Evolutionary conservation across 2,113 vertebrate genomes (phyloP).

Genomic region (Hemiscyllium ocellatum): DNA sequence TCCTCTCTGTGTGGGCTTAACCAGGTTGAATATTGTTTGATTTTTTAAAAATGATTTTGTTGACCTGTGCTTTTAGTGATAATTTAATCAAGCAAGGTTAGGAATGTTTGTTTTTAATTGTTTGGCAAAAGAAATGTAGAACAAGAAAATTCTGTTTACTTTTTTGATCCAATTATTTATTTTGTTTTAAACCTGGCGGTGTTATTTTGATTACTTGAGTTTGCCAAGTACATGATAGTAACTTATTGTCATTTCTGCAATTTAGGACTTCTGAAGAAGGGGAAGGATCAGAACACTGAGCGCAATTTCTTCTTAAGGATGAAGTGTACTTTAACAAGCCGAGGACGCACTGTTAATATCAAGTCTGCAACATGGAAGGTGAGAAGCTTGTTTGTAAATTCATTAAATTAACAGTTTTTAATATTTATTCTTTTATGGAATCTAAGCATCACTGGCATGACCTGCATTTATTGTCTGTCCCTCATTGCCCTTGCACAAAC

Average conservation of each 20-base stretch:
- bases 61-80: background rate
- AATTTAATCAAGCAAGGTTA: too few species aligned
- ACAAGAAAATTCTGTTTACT: background rate
- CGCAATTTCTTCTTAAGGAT: slow-evolving; percentile 89
- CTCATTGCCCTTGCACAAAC: too few species aligned
- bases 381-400: slow-evolving; percentile 40
- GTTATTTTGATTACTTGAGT: background rate
- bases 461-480: too few species aligned
- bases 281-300: slow-evolving; percentile 80
- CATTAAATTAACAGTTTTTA: background rate
- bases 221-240: background rate
- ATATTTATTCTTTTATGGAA: background rate
- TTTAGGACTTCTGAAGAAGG: slow-evolving; percentile 80
- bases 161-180: background rate
- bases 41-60: background rate
- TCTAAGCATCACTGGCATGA: too few species aligned
- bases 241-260: slow-evolving; percentile 42
- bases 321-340: slow-evolving; percentile 94
- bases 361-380: slow-evolving; percentile 98
- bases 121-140: background rate
- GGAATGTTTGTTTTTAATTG: background rate
- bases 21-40: background rate
- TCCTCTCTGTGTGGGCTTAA: background rate
- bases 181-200: background rate
- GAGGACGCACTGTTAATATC: slow-evolving; percentile 93